Evolutionary conservation across 2,888 invertebrate genomes (phyloP).

Genomic region (Chymomyza caudatula): DNA sequence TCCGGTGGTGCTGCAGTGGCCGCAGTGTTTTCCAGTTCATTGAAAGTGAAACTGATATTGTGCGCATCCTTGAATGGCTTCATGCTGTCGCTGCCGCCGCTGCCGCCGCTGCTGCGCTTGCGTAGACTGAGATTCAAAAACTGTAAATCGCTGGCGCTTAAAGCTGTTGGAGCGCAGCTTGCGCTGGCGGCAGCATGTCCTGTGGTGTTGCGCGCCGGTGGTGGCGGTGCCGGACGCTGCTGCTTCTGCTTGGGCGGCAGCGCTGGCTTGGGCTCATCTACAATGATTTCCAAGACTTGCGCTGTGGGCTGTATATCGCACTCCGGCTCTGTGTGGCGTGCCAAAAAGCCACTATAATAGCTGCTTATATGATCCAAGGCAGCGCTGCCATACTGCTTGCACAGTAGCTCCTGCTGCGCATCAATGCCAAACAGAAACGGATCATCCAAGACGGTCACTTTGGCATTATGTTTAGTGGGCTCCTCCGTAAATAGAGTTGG

Average conservation of each 20-base stretch:
- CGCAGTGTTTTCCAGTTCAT: conserved; percentile 62
- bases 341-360: conserved; percentile 64
- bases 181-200: conserved; percentile 11
- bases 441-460: conserved; percentile 78
- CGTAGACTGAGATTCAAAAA: conserved; percentile 76
- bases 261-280: conserved; percentile 60
- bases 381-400: conserved; percentile 65
- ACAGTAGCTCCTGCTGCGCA: conserved; percentile 73
- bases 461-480: conserved; percentile 73
- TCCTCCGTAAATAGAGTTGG: conserved; percentile 41
- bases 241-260: conserved; percentile 72
- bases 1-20: conserved; percentile 37
- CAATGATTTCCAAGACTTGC: conserved; percentile 55
- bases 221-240: conserved; percentile 42
- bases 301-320: conserved; percentile 41
- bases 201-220: conserved; percentile 33
- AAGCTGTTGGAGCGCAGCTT: conserved; percentile 55
- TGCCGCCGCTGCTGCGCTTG: conserved; percentile 75
- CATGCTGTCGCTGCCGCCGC: conserved; percentile 75
- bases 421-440: conserved; percentile 77
- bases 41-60: conserved; percentile 78
- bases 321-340: conserved; percentile 33
- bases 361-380: conserved; percentile 70
- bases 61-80: conserved; percentile 74
- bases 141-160: conserved; percentile 76